These are phyloP conservation scores for Oceanites oceanicus DNA, from an alignment of 2,113 vertebrate genomes.

Conservation along the genomic window DNA sequence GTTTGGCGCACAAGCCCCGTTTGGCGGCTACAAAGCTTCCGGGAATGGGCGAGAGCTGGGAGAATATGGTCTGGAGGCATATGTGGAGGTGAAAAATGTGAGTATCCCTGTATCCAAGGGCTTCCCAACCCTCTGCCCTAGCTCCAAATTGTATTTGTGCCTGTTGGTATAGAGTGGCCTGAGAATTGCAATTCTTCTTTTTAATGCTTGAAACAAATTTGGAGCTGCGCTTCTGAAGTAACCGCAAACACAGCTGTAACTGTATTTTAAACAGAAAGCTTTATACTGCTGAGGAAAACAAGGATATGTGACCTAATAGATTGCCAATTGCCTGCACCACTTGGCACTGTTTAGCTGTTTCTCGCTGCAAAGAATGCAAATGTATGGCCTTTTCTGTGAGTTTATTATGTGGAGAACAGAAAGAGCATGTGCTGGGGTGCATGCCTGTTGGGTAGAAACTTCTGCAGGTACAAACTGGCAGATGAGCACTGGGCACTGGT, in stretches of 20 bases:
- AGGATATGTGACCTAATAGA: neutral
- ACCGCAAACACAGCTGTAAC: neutral
- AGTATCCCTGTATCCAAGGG: neutral
- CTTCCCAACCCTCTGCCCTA: neutral
- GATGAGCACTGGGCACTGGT: neutral
- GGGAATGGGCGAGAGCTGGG: conserved; percentile 91
- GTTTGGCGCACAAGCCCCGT: conserved; percentile 89
- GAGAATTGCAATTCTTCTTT: neutral
- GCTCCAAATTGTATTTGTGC: neutral
- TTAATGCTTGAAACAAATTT: neutral
- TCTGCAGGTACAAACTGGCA: neutral
- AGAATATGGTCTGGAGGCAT: conserved; percentile 88
- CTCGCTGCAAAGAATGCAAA: neutral
- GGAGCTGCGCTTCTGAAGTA: neutral
- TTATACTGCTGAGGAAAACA: neutral
- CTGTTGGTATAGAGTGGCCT: neutral
- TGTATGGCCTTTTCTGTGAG: neutral
- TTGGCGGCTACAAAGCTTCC: conserved; percentile 95
- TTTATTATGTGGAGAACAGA: neutral
- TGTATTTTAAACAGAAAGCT: neutral
- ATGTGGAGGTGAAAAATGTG: conserved; percentile 94
- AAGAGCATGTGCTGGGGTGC: neutral
- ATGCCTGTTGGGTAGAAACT: neutral
- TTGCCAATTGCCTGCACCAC: neutral
- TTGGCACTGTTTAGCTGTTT: neutral